These are phyloP conservation scores for Ferrisia virgata DNA, from an alignment of 2,888 invertebrate genomes.

Conservation along the genomic window DNA sequence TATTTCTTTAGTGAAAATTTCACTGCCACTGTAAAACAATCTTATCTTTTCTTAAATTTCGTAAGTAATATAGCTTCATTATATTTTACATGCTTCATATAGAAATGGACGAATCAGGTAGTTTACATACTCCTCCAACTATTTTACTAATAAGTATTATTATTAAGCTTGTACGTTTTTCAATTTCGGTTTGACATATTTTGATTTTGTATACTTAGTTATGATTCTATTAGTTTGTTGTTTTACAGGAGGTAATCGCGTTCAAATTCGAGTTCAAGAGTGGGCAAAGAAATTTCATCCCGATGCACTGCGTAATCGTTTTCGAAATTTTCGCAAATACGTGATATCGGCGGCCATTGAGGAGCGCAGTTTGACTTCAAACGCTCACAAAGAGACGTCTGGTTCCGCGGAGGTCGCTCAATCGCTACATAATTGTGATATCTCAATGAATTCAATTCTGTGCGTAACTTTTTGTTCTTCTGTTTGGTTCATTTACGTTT, in stretches of 20 bases:
- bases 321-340: constrained; percentile 34
- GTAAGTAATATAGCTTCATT: no score
- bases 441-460: background rate
- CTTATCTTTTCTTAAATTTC: no score
- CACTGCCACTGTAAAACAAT: no score
- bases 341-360: background rate
- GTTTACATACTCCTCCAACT: background rate
- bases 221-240: no score
- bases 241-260: background rate
- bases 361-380: background rate
- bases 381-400: background rate
- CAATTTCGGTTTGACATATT: no score
- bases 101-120: background rate
- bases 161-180: background rate
- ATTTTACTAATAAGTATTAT: background rate
- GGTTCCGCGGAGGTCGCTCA: background rate
- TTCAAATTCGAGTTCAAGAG: constrained; percentile 52
- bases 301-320: constrained; percentile 15
- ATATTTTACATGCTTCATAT: background rate
- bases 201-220: no score
- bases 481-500: background rate
- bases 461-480: background rate
- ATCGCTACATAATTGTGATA: background rate
- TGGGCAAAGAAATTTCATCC: constrained; percentile 42
- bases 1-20: no score